Evolutionary conservation across 2,113 vertebrate genomes (phyloP).

Genomic region (Felis catus): DNA sequence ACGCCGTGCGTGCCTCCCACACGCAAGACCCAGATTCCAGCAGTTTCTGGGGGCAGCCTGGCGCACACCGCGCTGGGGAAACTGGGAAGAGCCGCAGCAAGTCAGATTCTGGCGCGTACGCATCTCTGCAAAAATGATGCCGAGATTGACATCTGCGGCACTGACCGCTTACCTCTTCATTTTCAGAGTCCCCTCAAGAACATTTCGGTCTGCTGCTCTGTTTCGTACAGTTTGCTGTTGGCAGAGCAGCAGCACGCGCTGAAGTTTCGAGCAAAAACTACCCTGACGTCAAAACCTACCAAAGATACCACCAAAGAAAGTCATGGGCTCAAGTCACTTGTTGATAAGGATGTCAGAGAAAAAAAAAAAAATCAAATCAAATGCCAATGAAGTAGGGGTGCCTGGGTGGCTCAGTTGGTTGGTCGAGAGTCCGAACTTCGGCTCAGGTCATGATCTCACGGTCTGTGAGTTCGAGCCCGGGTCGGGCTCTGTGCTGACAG

Average conservation of each 20-base stretch:
- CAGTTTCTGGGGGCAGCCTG: neutral
- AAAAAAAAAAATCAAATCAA: neutral
- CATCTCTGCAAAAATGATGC: neutral
- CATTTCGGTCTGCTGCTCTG: neutral
- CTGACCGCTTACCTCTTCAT: neutral
- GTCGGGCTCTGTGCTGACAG: no score
- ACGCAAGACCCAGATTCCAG: neutral
- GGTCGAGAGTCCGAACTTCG: no score
- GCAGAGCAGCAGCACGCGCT: neutral
- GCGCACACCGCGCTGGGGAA: neutral
- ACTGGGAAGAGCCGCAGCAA: neutral
- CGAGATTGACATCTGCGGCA: neutral
- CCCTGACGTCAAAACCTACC: neutral
- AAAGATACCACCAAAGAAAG: neutral
- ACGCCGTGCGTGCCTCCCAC: neutral
- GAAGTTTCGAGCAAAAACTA: neutral
- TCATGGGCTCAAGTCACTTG: neutral
- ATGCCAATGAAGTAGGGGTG: neutral
- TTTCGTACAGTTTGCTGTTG: neutral
- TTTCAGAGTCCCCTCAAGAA: neutral
- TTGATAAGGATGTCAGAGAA: neutral
- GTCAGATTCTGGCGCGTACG: neutral
- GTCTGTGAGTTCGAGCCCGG: no score
- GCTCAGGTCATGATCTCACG: no score
- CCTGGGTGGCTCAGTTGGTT: no score